Conservation (phyloP, 2,888 invertebrate genomes). For the Malthinus flaveolus region DNA sequence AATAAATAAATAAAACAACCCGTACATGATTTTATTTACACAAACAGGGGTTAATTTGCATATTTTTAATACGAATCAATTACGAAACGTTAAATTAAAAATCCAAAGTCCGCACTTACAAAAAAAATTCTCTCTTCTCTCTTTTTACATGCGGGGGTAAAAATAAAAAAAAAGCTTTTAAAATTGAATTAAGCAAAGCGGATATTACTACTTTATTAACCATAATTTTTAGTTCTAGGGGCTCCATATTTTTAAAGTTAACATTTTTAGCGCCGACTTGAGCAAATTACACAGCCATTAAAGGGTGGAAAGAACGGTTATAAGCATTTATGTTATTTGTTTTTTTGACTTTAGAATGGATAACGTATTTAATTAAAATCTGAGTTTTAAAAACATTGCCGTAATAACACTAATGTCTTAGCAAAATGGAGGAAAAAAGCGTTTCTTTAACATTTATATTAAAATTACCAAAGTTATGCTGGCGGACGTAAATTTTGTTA, state of each 20-base stretch:
- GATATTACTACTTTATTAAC: constrained; percentile 8
- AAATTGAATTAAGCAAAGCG: constrained; percentile 6
- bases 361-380: constrained; percentile 18
- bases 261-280: constrained; percentile 16
- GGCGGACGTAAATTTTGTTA: too few relatives aligned
- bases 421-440: neutral
- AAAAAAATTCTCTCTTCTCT: too few relatives aligned
- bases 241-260: constrained; percentile 7
- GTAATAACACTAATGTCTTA: constrained; percentile 1
- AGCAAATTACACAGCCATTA: constrained; percentile 16
- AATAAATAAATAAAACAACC: too few relatives aligned
- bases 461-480: too few relatives aligned
- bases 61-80: constrained; percentile 26
- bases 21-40: constrained; percentile 21
- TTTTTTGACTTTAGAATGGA: constrained; percentile 21
- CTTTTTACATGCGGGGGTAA: neutral
- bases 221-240: constrained; percentile 4
- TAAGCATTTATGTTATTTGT: constrained; percentile 21
- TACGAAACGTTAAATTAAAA: constrained; percentile 17
- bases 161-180: neutral
- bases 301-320: constrained; percentile 12
- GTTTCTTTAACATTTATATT: too few relatives aligned
- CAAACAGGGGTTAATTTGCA: constrained; percentile 29
- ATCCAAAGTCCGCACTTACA: neutral
- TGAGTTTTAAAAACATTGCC: constrained; percentile 4